Evolutionary conservation across 2,113 vertebrate species (phyloP).

Genomic region (Hippocampus zosterae): DNA sequence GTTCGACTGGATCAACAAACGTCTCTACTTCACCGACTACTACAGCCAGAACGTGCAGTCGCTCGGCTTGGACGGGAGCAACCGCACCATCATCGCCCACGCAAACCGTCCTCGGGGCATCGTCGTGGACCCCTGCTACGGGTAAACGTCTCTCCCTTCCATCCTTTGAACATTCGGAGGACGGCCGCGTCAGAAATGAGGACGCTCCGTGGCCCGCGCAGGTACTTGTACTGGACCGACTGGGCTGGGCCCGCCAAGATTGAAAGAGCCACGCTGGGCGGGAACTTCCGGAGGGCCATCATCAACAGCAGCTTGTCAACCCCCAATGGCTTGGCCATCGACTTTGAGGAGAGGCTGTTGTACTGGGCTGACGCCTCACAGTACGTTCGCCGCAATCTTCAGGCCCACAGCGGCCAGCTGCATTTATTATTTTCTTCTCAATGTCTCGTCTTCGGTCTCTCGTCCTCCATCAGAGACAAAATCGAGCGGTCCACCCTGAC

Average conservation of each 20-base stretch:
- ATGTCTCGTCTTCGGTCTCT: not conserved
- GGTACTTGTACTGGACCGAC: constrained; percentile 75
- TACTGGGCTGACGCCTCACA: constrained; percentile 69
- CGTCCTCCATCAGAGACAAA: constrained; percentile 72
- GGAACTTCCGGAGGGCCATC: constrained; percentile 63
- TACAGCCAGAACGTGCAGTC: constrained; percentile 79
- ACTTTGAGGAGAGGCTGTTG: constrained; percentile 69
- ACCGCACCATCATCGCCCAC: constrained; percentile 77
- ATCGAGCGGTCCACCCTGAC: constrained; percentile 83
- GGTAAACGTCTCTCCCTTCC: constrained; percentile 67
- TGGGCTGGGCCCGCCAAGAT: constrained; percentile 70
- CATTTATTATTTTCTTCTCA: not conserved
- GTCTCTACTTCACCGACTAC: constrained; percentile 88
- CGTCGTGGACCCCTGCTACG: constrained; percentile 85
- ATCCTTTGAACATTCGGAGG: not conserved
- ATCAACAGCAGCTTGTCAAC: constrained; percentile 54
- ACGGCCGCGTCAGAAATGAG: not conserved
- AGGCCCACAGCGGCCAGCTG: not conserved
- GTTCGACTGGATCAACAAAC: constrained; percentile 88
- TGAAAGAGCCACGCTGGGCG: constrained; percentile 67
- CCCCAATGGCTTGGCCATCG: constrained; percentile 66
- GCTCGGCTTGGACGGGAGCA: constrained; percentile 79
- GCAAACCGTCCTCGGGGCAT: constrained; percentile 79
- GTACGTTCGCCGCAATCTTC: constrained; percentile 46
- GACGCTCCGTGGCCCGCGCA: constrained; percentile 13